Base-by-base conservation (phyloP, 2,113 vertebrate species). In the Zosterops japonicus region DNA sequence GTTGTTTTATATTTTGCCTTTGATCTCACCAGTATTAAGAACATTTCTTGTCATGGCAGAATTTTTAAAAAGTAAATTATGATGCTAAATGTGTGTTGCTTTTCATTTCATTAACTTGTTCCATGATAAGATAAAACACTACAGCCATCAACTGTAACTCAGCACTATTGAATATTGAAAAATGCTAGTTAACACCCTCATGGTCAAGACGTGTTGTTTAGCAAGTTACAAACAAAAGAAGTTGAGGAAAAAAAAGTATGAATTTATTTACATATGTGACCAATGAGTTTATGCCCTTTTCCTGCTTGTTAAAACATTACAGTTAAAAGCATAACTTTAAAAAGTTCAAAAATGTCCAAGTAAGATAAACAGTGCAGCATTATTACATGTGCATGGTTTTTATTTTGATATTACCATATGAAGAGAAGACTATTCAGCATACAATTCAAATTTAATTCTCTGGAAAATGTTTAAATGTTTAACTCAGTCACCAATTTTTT, bases 1-100 rank as follows among this genome's bases (percentile, higher is more conserved):
- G 95, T 96, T 97, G 95, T 94, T 97, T 97, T 95, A 83, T 95
- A 94, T 90, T 95, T 97, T 95, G 93, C 92, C 93, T 97, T 95
- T 90, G 92, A 88, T 65, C 83, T 97, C 92, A 97, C 89, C 96
- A 94, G 76, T 96, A 76, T 95, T 95, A 93, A 93, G 44, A 76
- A 93, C 93, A 94, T 76, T 92, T 92, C 74, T 93, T 90, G 90
- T 95, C 87, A 82, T 44, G 92, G 46, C 79, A 87, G 86, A 95
- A 71, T 79, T 88, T 87, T 93, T 71, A 92, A 70, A 69, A 80
- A 80, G 75, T 80, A 88, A 97, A 96, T 85, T 86, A 82, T 17
- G 8, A 50, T 95, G 92, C 94, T 95, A 87, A 95, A 44, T 95
- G 94, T 87, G 29, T 96, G 90, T 97, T 97, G 83, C 95, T 96